Percentiles rank a stretch among this genome's conserved stretches.
Conservation (phyloP, 1,140 invertebrate species). For the Zaprionus inermis region DNA sequence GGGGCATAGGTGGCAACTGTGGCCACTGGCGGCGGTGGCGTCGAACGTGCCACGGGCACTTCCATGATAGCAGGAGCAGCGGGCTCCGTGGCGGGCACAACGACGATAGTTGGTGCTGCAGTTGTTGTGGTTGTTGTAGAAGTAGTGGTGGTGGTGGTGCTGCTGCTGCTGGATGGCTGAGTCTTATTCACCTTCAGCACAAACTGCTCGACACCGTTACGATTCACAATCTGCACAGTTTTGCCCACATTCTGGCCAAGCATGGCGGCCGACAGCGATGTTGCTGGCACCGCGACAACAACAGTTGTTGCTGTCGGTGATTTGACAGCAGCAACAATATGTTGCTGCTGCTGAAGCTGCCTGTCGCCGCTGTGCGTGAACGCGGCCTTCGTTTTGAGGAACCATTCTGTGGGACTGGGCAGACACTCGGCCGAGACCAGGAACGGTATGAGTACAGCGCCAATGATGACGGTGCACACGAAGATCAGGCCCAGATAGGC, state of each 20-base stretch:
- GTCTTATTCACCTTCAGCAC: constrained; percentile 72
- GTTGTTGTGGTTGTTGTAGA: constrained; percentile 7
- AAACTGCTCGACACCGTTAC: constrained; percentile 73
- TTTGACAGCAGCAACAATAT: not conserved
- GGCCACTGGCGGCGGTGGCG: constrained; percentile 30
- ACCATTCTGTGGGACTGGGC: constrained; percentile 81
- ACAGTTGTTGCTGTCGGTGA: constrained; percentile 5
- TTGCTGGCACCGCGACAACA: constrained; percentile 23
- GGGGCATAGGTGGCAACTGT: constrained; percentile 25
- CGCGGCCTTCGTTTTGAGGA: constrained; percentile 82
- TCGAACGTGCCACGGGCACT: not conserved
- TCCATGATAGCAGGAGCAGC: not conserved
- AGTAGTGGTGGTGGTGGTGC: not conserved
- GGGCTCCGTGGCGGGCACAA: constrained; percentile 9
- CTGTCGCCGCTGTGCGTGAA: constrained; percentile 55
- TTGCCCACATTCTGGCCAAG: constrained; percentile 56
- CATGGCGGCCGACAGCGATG: constrained; percentile 16
- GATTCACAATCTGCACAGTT: constrained; percentile 70
- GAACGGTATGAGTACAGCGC: constrained; percentile 79
- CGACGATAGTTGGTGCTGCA: constrained; percentile 17
- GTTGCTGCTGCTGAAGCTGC: constrained; percentile 6
- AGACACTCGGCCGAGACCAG: constrained; percentile 78
- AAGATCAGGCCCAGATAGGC: constrained; percentile 80
- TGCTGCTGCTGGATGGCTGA: not conserved
- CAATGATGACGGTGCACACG: constrained; percentile 81